These are phyloP conservation scores for Daphoenositta chrysoptera DNA, from an alignment of 2,113 vertebrate species.

Conservation along the genomic window DNA sequence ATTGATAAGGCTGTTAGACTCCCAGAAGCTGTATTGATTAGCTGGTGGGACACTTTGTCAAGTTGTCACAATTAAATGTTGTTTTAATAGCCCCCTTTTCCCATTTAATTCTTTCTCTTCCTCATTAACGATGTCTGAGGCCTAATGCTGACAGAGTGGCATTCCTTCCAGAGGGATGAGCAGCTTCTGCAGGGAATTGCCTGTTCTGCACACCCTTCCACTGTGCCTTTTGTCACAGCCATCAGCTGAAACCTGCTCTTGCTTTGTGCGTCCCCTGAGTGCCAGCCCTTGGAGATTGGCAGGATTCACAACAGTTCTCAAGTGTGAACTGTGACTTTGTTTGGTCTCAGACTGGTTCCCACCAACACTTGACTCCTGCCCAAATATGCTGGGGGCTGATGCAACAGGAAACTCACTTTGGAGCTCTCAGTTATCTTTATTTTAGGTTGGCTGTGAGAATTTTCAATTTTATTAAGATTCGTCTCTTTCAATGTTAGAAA, in stretches of 20 bases:
- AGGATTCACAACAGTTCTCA: not conserved
- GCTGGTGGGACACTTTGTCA: slow-evolving; percentile 9
- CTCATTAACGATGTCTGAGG: not conserved
- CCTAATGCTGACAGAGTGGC: not conserved
- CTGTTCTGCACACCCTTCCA: not conserved
- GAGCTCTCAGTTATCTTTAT: not conserved
- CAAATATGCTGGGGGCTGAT: not conserved
- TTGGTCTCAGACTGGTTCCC: not conserved
- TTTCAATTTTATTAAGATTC: not conserved
- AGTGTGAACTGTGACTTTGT: not conserved
- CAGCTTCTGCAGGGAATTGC: not conserved
- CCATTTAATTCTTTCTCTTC: slow-evolving; percentile 28
- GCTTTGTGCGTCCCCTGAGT: not conserved
- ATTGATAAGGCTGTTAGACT: not conserved
- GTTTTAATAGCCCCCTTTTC: slow-evolving; percentile 21
- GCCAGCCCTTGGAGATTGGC: not conserved
- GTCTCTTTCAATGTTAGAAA: not conserved
- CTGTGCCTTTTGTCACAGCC: not conserved
- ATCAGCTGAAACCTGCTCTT: not conserved
- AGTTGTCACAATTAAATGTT: slow-evolving; percentile 37
- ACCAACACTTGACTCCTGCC: not conserved
- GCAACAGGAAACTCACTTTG: not conserved
- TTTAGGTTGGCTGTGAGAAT: not conserved
- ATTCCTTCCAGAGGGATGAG: not conserved
- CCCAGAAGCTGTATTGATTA: slow-evolving; percentile 30